Conservation (phyloP, 2,797 vertebrate species). For the Orientallactaga sibirica region DNA sequence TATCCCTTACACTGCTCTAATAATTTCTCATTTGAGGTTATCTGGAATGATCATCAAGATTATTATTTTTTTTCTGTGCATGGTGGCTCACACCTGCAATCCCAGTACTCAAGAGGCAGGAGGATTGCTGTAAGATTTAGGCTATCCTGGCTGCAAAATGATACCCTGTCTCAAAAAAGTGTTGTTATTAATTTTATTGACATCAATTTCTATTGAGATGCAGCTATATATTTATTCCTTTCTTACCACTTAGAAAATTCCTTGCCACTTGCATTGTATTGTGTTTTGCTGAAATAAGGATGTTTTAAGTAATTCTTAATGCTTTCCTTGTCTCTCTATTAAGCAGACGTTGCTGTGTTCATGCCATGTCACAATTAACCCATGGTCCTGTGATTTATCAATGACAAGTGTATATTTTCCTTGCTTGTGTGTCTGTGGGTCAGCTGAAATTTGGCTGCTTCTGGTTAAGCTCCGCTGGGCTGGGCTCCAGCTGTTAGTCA, state of each 20-base stretch:
- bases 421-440: constrained; percentile 26
- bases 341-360: neutral
- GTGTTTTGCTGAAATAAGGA: neutral
- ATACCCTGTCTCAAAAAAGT: neutral
- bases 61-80: neutral
- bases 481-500: neutral
- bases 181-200: constrained; percentile 23
- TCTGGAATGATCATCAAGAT: constrained; percentile 2
- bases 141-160: neutral
- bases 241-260: neutral
- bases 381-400: neutral
- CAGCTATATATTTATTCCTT: constrained; percentile 13
- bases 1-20: neutral
- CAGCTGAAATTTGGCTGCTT: constrained; percentile 15
- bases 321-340: neutral
- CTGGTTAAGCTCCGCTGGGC: neutral
- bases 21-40: neutral
- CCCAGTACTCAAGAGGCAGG: neutral
- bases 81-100: neutral
- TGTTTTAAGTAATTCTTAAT: neutral
- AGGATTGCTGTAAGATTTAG: neutral
- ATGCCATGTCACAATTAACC: neutral
- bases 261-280: neutral
- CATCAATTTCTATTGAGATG: neutral
- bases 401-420: constrained; percentile 23